Evolutionary conservation across 2,888 invertebrate genomes (phyloP).

Genomic region (Eupithecia vulgata): DNA sequence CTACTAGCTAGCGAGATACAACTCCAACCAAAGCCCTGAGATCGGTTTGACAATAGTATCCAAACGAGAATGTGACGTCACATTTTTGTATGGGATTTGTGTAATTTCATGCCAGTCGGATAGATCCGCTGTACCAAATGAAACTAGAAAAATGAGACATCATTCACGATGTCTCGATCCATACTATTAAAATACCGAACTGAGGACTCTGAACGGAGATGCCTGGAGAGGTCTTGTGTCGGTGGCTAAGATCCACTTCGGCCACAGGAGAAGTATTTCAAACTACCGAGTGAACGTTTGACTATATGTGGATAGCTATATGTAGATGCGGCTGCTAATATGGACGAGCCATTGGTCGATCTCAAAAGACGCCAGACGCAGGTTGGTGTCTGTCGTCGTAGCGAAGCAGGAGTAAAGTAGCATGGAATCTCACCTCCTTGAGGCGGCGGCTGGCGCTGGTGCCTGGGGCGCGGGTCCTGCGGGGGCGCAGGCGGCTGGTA

Average conservation of each 20-base stretch:
- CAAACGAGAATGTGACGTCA: too few relatives aligned
- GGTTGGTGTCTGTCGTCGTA: background rate
- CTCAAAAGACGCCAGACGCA: background rate
- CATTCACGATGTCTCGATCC: too few relatives aligned
- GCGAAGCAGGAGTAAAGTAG: background rate
- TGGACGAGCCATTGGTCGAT: background rate
- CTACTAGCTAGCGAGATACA: background rate
- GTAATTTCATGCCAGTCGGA: too few relatives aligned
- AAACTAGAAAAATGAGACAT: too few relatives aligned
- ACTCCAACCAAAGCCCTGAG: background rate
- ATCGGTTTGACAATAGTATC: too few relatives aligned
- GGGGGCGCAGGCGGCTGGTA: slow-evolving; percentile 45
- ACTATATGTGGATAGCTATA: too few relatives aligned
- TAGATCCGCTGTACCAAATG: too few relatives aligned
- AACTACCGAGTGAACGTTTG: too few relatives aligned
- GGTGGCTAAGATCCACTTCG: background rate
- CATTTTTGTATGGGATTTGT: too few relatives aligned
- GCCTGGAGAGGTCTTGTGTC: background rate
- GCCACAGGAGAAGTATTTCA: background rate
- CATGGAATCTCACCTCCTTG: background rate
- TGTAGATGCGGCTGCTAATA: background rate
- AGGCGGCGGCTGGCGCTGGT: slow-evolving; percentile 27
- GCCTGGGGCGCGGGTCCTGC: slow-evolving; percentile 57
- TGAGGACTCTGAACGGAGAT: too few relatives aligned
- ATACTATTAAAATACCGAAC: too few relatives aligned